phyloP scores from a whole-genome alignment of 2,888 invertebrate genomes.

The Sussaba pulchella region DNA sequence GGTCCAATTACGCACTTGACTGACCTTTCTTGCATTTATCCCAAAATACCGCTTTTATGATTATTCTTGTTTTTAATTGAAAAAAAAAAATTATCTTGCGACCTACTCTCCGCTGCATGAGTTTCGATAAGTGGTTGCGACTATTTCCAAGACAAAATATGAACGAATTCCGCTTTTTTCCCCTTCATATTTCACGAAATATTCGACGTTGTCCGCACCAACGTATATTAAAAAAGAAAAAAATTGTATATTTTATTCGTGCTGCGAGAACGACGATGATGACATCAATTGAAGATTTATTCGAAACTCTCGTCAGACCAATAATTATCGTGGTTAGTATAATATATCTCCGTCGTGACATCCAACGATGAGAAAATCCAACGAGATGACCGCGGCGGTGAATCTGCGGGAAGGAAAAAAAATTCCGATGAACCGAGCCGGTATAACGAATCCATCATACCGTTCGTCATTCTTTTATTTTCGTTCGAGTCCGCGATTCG shows the following conservation, averaged over 20 bases:
- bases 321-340: slow-evolving; percentile 29
- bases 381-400: background rate
- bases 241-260: background rate
- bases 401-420: slow-evolving; percentile 16
- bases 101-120: no score
- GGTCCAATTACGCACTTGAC: no score
- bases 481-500: slow-evolving; percentile 48
- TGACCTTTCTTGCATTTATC: no score
- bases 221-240: no score
- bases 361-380: background rate
- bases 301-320: slow-evolving; percentile 34
- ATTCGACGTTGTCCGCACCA: no score
- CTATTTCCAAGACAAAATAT: no score
- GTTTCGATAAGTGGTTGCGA: no score
- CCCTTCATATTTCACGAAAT: no score
- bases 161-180: no score
- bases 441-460: slow-evolving; percentile 64
- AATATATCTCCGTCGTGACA: slow-evolving; percentile 13
- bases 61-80: no score
- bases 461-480: slow-evolving; percentile 47
- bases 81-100: no score
- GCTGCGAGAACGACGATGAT: slow-evolving; percentile 3
- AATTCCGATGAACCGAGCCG: slow-evolving; percentile 51
- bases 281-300: slow-evolving; percentile 44
- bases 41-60: no score